Evolutionary conservation across 1,140 invertebrate species (phyloP), one percentile per base, ranked within the genome.

Genomic region (Elymnias hypermnestra): DNA sequence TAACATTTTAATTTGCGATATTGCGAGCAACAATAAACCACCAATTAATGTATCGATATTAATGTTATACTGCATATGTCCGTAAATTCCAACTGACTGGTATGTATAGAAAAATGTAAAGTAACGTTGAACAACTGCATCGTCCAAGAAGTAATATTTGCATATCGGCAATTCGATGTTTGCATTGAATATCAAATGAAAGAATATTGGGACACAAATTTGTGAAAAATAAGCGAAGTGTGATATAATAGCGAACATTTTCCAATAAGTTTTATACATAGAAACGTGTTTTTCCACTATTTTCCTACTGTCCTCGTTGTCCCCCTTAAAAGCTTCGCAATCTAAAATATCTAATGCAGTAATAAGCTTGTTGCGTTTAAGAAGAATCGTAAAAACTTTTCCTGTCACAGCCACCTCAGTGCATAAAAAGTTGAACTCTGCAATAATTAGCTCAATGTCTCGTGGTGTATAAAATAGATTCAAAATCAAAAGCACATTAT

Each of bases 61-160:
- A 0, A 76, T 47, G 36, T 76, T 79, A 15, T 76, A 83, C 8
- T 53, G 62, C 73, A 83, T 77, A 38, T 79, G 69, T 0, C 48
- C 62, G 19, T 73, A 83, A 18, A 77, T 68, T 1, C 72, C 63
- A 5, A 67, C 13, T n/a, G 64, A 53, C 36, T 79, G 75, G 33
- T 79, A 83, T 19, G 72, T 28, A 28, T 59, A 74, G 48, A 39
- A 70, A 15, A 53, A 61, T 7, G 48, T n/a, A 45, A 70, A 82
- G 60, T 73, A 70, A 4, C 43, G 41, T 15, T 56, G 12, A 17
- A 66, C 31, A 2, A 42, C 10, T 26, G 67, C 40, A 2, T 64
- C 51, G n/a, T 46, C 57, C 15, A 82, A 53, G 50, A 79, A 82
- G 55, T 73, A 77, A 55, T 77, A 82, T 51, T 68, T 70, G 41